These are phyloP conservation scores for Bombus breviceps DNA, from an alignment of 1,140 invertebrate species.

Conservation along the genomic window DNA sequence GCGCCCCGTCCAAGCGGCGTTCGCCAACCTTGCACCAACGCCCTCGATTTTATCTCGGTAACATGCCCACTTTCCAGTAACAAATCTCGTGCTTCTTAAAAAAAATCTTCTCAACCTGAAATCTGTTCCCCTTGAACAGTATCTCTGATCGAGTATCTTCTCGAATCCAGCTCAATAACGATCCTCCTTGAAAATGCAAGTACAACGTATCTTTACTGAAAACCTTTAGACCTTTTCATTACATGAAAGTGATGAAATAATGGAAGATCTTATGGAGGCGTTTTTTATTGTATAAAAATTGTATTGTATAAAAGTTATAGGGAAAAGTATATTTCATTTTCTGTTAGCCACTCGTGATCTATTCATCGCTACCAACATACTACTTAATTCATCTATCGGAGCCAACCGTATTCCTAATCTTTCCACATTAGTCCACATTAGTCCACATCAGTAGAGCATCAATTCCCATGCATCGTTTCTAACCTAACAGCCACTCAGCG, in stretches of 20 bases:
- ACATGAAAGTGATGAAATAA: too few species aligned
- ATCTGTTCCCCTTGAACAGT: slow-evolving; percentile 27
- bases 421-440: too few species aligned
- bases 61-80: slow-evolving; percentile 30
- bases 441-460: neutral
- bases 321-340: neutral
- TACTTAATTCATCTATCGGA: neutral
- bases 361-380: neutral
- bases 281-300: too few species aligned
- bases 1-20: neutral
- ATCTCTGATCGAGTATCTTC: slow-evolving; percentile 24
- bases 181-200: slow-evolving; percentile 11
- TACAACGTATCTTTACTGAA: neutral
- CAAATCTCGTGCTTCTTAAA: slow-evolving; percentile 14
- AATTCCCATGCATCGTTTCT: neutral
- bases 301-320: too few species aligned
- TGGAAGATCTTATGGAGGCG: too few species aligned
- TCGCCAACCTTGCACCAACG: neutral
- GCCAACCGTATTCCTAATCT: slow-evolving; percentile 9
- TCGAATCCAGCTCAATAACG: slow-evolving; percentile 23
- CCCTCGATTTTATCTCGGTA: slow-evolving; percentile 46
- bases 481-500: neutral
- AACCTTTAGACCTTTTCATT: too few species aligned
- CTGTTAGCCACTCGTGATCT: neutral
- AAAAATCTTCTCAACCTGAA: slow-evolving; percentile 6